phyloP scores from a whole-genome alignment of 2,888 invertebrate genomes.

The Watsonalla cultraria region DNA sequence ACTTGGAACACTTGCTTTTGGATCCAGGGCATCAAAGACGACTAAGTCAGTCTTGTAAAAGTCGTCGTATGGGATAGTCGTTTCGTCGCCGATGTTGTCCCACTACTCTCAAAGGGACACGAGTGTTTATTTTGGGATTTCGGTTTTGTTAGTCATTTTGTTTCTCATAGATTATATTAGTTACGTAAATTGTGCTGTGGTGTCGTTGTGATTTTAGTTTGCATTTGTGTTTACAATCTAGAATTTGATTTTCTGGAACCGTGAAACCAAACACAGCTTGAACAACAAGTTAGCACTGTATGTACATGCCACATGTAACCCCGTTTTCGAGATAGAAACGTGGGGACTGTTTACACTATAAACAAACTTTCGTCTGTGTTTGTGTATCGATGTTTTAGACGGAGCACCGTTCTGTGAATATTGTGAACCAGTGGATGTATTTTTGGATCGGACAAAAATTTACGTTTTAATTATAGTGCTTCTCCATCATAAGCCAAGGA shows the following conservation, averaged over 20 bases:
- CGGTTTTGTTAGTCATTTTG: conserved; percentile 54
- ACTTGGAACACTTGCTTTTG: conserved; percentile 18
- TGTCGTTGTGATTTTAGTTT: conserved; percentile 7
- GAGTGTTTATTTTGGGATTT: conserved; percentile 52
- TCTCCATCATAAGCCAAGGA: no score
- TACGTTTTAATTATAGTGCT: no score
- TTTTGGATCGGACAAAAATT: conserved; percentile 1
- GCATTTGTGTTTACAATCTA: conserved; percentile 6
- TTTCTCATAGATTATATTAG: conserved; percentile 39
- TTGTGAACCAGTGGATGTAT: conserved; percentile 18
- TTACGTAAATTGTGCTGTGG: conserved; percentile 51
- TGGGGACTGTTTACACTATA: conserved; percentile 43
- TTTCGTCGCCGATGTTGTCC: conserved; percentile 22
- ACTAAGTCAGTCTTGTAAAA: conserved; percentile 42
- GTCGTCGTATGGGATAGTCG: conserved; percentile 45
- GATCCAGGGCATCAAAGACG: conserved; percentile 25
- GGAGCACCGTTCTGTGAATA: conserved; percentile 27
- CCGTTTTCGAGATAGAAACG: conserved; percentile 31
- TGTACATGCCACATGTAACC: conserved; percentile 40
- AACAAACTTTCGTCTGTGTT: conserved; percentile 33
- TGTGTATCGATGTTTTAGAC: conserved; percentile 29
- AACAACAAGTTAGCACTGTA: conserved; percentile 32
- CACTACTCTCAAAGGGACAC: no score
- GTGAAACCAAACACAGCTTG: conserved; percentile 21
- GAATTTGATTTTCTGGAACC: conserved; percentile 2